phyloP scores from a whole-genome alignment of 64 coral and sea anemone species.

The Montipora capricornis region DNA sequence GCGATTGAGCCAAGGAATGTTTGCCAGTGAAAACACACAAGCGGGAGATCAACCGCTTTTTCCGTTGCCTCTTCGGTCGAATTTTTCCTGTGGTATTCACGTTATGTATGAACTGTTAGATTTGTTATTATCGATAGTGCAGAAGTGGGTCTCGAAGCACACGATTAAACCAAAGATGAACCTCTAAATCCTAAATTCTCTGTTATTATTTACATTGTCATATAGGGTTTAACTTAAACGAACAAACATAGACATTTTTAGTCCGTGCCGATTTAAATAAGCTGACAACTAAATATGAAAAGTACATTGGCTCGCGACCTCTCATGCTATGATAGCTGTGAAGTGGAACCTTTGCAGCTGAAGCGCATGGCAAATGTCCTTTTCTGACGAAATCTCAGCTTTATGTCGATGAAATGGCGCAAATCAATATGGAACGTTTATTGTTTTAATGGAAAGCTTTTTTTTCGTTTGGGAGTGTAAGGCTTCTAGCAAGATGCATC shows the following conservation, averaged over 20 bases:
- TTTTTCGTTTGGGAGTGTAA: background rate
- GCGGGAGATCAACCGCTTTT: slow-evolving; percentile 37
- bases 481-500: background rate
- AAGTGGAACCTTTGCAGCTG: background rate
- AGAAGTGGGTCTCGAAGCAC: background rate
- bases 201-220: background rate
- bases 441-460: background rate
- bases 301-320: background rate
- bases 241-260: background rate
- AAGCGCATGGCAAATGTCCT: slow-evolving; percentile 28
- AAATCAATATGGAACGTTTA: background rate
- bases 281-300: background rate
- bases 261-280: background rate
- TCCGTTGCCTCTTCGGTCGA: slow-evolving; percentile 25
- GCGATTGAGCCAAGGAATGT: background rate
- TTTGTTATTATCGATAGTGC: background rate
- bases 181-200: background rate
- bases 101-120: slow-evolving; percentile 7
- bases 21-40: slow-evolving; percentile 9
- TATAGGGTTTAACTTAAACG: background rate
- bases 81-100: slow-evolving; percentile 33
- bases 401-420: slow-evolving; percentile 2
- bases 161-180: background rate
- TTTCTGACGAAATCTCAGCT: slow-evolving; percentile 3
- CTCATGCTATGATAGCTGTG: background rate